phyloP scores from a whole-genome alignment of 2,888 invertebrate genomes.

The Mesorhabditis sp. region DNA sequence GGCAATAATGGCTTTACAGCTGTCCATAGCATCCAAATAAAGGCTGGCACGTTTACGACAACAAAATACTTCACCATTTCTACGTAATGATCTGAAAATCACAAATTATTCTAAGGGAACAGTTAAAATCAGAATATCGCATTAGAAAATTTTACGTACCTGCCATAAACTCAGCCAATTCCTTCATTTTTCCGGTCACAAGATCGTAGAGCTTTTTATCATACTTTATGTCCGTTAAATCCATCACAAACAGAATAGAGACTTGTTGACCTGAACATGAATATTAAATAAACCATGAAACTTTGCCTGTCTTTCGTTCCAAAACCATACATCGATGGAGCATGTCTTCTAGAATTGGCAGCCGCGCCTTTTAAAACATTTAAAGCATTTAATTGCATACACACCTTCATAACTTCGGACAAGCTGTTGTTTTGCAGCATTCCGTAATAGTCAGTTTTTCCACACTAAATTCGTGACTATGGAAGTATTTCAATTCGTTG shows the following conservation, averaged over 20 bases:
- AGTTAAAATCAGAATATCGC: too few relatives aligned
- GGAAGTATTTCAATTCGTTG: background rate
- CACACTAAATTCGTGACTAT: constrained; percentile 28
- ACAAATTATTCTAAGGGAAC: too few relatives aligned
- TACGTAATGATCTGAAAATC: constrained; percentile 44
- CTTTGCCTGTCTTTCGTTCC: constrained; percentile 40
- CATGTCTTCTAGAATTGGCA: constrained; percentile 49
- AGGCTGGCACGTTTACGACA: constrained; percentile 47
- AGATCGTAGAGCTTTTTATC: constrained; percentile 45
- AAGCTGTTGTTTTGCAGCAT: constrained; percentile 46
- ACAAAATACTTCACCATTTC: constrained; percentile 52
- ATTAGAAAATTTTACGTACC: too few relatives aligned
- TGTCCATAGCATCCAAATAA: constrained; percentile 42
- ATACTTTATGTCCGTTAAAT: constrained; percentile 44
- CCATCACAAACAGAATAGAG: constrained; percentile 52
- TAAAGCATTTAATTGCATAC: too few relatives aligned
- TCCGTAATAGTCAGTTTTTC: constrained; percentile 45
- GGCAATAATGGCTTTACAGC: constrained; percentile 49
- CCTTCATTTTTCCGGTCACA: constrained; percentile 44
- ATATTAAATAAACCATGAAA: background rate
- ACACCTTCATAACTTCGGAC: constrained; percentile 38
- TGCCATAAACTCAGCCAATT: constrained; percentile 50
- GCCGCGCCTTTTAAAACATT: constrained; percentile 22
- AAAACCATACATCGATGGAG: constrained; percentile 41
- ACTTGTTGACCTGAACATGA: constrained; percentile 42